Conservation (phyloP, 2,797 vertebrate species). For the Malurus leucopterus region DNA sequence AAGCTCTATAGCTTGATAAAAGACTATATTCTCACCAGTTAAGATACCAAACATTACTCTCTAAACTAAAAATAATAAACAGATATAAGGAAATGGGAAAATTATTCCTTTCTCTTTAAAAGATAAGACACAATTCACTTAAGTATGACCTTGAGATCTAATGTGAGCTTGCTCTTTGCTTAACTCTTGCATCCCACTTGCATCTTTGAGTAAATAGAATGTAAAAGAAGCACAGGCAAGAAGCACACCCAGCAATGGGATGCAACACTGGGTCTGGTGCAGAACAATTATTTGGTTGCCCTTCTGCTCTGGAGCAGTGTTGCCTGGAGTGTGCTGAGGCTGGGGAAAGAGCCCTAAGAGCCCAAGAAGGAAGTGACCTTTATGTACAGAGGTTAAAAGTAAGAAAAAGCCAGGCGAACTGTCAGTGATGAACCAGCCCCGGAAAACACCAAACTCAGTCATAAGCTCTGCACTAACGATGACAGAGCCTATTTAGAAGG, state of each 20-base stretch:
- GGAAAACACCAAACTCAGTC: background rate
- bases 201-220: background rate
- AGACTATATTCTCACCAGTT: background rate
- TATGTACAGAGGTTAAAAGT: background rate
- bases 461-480: background rate
- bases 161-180: background rate
- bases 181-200: background rate
- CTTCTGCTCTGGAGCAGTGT: background rate
- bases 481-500: background rate
- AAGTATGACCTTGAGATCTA: background rate
- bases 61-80: background rate
- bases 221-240: background rate
- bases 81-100: background rate
- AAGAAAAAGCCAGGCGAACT: background rate
- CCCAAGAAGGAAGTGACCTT: background rate
- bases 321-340: background rate
- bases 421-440: background rate
- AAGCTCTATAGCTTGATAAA: background rate
- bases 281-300: background rate
- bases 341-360: background rate
- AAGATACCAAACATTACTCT: background rate
- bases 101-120: background rate
- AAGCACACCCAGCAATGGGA: background rate
- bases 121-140: background rate
- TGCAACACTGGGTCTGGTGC: background rate